These are phyloP conservation scores for Ceratotherium simum DNA, from an alignment of 2,113 vertebrate genomes.

Conservation along the genomic window DNA sequence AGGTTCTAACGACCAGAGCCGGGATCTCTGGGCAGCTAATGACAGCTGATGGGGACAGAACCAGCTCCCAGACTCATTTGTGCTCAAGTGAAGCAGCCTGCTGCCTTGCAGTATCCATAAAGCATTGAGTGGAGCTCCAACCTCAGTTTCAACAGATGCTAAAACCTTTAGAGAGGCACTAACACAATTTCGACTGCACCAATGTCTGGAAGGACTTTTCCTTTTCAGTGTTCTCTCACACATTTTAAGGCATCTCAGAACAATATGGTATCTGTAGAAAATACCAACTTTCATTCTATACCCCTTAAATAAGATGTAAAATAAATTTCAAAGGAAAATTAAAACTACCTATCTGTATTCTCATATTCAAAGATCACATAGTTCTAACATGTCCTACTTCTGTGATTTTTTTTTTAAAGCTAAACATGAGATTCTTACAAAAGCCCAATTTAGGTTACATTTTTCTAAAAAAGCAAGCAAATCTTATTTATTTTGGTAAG, in stretches of 20 bases:
- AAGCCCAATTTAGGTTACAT: not conserved
- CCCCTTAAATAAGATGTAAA: not conserved
- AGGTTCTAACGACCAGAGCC: not conserved
- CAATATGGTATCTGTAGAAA: not conserved
- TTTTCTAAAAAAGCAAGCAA: not conserved
- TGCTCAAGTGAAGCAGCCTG: not conserved
- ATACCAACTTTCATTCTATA: not conserved
- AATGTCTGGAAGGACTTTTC: rapidly evolving
- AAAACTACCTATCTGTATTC: conserved; percentile 13
- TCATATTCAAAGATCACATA: conserved; percentile 33
- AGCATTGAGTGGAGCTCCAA: rapidly evolving
- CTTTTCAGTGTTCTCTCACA: not conserved
- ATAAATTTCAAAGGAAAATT: conserved; percentile 39
- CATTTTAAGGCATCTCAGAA: not conserved
- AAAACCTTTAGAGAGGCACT: not conserved
- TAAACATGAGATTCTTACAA: conserved; percentile 7
- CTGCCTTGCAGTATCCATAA: not conserved
- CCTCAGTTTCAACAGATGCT: not conserved
- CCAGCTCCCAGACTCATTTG: too few species aligned
- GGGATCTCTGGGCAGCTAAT: not conserved
- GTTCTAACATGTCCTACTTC: conserved; percentile 19
- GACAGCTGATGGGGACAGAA: not conserved
- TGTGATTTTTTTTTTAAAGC: not conserved
- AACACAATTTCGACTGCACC: not conserved
- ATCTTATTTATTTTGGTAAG: not conserved